Evolutionary conservation across 2,888 invertebrate genomes (phyloP).

Genomic region (Stenichneumon culpator): DNA sequence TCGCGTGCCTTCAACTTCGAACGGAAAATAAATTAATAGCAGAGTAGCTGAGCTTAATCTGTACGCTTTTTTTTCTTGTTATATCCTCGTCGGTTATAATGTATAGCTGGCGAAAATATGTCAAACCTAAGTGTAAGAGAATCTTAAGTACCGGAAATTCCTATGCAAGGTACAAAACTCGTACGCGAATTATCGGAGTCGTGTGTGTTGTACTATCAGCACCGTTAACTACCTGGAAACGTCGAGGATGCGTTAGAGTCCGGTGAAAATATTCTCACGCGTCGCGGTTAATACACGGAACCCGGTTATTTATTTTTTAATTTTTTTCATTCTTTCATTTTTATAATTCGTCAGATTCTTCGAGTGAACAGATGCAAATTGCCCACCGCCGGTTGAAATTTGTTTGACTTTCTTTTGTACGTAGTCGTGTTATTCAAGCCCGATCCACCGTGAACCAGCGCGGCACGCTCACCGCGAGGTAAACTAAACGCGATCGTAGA

Average conservation of each 20-base stretch:
- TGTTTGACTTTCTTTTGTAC: slow-evolving; percentile 6
- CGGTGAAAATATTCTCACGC: slow-evolving; percentile 36
- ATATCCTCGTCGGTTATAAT: slow-evolving; percentile 36
- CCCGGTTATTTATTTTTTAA: not conserved
- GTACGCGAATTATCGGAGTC: slow-evolving; percentile 36
- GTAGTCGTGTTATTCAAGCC: not conserved
- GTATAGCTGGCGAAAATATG: slow-evolving; percentile 16
- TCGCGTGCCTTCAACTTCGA: slow-evolving; percentile 47
- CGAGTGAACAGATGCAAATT: slow-evolving; percentile 20
- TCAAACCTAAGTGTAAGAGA: slow-evolving; percentile 22
- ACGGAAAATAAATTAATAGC: slow-evolving; percentile 63
- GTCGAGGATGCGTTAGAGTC: slow-evolving; percentile 52
- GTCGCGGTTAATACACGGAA: not conserved
- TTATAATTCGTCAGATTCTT: slow-evolving; percentile 22
- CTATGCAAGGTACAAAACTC: slow-evolving; percentile 22
- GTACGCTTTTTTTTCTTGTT: not conserved
- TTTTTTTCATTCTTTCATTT: not conserved
- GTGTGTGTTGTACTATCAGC: slow-evolving; percentile 56
- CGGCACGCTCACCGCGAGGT: not conserved
- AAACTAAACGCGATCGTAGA: slow-evolving; percentile 24
- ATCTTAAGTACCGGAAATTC: slow-evolving; percentile 36
- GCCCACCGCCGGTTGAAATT: not conserved
- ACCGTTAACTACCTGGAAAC: slow-evolving; percentile 61
- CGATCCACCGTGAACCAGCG: not conserved
- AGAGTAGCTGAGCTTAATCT: slow-evolving; percentile 15